Evolutionary conservation across 2,888 invertebrate species (phyloP), one percentile per base, ranked within the genome.

Genomic region (Parthenolecanium corni): DNA sequence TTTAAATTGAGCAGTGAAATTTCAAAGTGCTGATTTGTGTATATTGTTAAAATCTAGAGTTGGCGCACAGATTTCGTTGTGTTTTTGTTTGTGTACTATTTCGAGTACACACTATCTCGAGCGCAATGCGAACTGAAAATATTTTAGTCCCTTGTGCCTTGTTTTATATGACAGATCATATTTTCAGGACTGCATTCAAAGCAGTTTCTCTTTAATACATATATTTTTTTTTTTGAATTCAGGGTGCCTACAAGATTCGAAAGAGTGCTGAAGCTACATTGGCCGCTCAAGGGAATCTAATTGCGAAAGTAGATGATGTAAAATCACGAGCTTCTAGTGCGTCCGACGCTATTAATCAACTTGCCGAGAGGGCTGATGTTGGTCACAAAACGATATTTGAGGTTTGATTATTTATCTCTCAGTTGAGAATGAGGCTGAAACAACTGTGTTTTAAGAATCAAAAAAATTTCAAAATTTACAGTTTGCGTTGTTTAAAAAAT

Each of bases 341-440:
- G 1, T 36, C 49, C 5, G 20, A n/a, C 3, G 36, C 47, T 36
- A 49, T 58, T 21, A 14, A 14, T 24, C 21, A n/a, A 21, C 20
- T 58, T 1, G 47, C 31, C 9, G 4, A 58, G 31, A 47, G 36
- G 14, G 58, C 58, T 25, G 20, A 25, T 5, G 47, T 16, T 12
- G 58, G 47, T 49, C 49, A 58, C 11, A 21, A 58, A 20, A 58
- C 58, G 1, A 58, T 58, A 31, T 49, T 23, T n/a, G 14, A 49
- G 47, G 58, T 58, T 36, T 18, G 25, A 36, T 24, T 38, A 1
- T 5, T 46, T 31, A n/a, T n/a, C n/a, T 21, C 2, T 6, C 1
- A 16, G 24, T 63, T 54, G 6, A 18, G 21, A 46, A 20, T 51
- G 18, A 25, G 9, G 31, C 16, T 11, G 38, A 24, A 12, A 16